Evolutionary conservation across 2,888 invertebrate genomes (phyloP), one percentile per base, ranked within the genome.

Genomic region (Lasioglossum oenotherae): DNA sequence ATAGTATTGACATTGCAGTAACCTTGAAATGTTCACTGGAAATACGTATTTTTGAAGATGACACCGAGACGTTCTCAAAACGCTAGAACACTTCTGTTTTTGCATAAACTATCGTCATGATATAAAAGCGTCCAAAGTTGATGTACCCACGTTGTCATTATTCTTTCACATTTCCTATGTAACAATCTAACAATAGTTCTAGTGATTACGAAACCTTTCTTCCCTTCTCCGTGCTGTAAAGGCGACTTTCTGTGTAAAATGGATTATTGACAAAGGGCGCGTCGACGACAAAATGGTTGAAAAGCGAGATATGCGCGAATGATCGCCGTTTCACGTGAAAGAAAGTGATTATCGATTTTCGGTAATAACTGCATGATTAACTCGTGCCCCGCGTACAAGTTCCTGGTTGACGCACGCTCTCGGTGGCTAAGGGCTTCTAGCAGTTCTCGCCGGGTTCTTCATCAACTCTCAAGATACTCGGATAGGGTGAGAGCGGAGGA

Each of bases 401-500:
- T 83, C 23, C 79, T 67, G 84, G 83, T 79, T 64, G 83, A 85
- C 75, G 75, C 35, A 74, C 53, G 49, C 75, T 44, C 72, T 38
- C 38, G 38, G 27, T 35, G 41, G 64, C 27, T 35, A 53, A 10
- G 57, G 71, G 46, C 75, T 76, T 23, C 31, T 60, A 53, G 64
- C 74, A 35, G n/a, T 27, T 76, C 73, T 46, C 57, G 57, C 44
- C 64, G 53, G 16, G 53, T 60, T 76, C 53, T 73, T 67, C 81
- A n/a, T 77, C 80, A 80, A 60, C 69, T 80, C 44, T 79, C 74
- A 27, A 69, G 78, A 35, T 38, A 71, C 41, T 23, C 23, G 0
- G 69, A 69, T 35, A 69, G 38, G 38, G 69, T 38, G 35, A 64
- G 31, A 64, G 31, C 23, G 69, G 6, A 4, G 38, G 69, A 38